Base-by-base conservation (phyloP, 1,140 invertebrate genomes). In the Orius laevigatus region DNA sequence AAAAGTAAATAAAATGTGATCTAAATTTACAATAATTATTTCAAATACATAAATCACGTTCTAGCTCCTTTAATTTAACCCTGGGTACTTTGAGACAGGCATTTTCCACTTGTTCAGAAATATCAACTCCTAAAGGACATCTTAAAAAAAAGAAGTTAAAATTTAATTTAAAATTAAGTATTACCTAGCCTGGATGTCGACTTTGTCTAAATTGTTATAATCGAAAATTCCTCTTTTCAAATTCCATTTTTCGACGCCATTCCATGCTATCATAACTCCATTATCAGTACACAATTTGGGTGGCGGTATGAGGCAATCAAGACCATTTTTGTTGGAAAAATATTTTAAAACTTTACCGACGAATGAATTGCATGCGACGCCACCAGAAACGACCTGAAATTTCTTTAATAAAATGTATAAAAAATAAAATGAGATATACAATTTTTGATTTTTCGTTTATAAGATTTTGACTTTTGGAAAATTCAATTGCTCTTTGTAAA, bases 231-330 rank as follows among this genome's bases (percentile, higher is more conserved):
- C 72, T 12, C 53, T 52, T 34, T 69, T 57, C 16, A 60, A 51
- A 15, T 55, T 61, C 59, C 66, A 74, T 45, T 78, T 82, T 66
- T 96, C 91, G 32, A 92, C 67, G 6, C 88, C 91, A 74, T 94
- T 94, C 94, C 94, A 98, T 15, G 94, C 94, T 55, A 98, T 91
- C 95, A 98, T 98, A n/a, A 94, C 72, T 14, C 93, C 95, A 76
- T 98, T 98, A 63, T 98, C 95, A 3, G 86, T 93, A 60, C 94
- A 98, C 1, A 95, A 71, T 59, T 76, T 72, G n/a, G 80, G 74
- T 11, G 87, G 83, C 14, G 93, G 90, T 54, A 79, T 72, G 38
- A 73, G 71, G 14, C 81, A 70, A 56, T 69, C 68, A 57, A 78
- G 89, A 18, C 68, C 69, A 54, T 74, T 70, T 50, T 78, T 65